Evolutionary conservation across 2,113 vertebrate genomes (phyloP), one percentile per base, ranked within the genome.

Genomic region (Grammomys surdaster): DNA sequence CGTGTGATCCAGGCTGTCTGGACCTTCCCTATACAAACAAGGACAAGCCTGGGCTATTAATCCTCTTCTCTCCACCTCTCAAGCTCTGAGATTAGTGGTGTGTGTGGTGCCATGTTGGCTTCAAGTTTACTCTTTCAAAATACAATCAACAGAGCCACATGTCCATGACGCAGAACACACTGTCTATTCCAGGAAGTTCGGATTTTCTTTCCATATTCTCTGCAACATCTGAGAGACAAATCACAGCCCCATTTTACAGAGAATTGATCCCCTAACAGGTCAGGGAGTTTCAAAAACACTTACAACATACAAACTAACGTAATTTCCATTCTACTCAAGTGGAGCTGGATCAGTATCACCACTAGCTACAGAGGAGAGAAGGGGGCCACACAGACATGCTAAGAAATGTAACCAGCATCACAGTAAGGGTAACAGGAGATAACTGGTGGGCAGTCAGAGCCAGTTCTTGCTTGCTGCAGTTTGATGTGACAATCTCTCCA

Each of bases 81-180:
- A 26, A 54, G 20, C 6, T 54, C 48, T 54, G 46, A 19, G 16
- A 67, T 60, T 40, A 7, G 10, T 58, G 36, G 16, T 10, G 10
- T 7, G 4, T 51, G 5, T 20, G 46, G 43, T 19, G 40, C 19
- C 84, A 87, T 4, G 33, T 9, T n/a, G 19, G 20, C 12, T 88
- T 73, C 20, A 70, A n/a, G 14, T 6, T 91, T 58, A 81, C 58
- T 85, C 73, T 93, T 84, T 91, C 13, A 84, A 94, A 93, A 43
- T 33, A 70, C 65, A 80, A 89, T 88, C 3, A 87, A 48, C 20
- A 82, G 4, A 13, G 48, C 72, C 36, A 73, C 22, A 78, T n/a
- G 70, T 65, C 85, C 72, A 72, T 67, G 48, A 72, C 51, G 31
- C 36, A 70, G 46, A 3, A 26, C 7, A 58, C 0, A 43, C 26